Evolutionary conservation across 1,140 invertebrate species (phyloP).

Genomic region (Eubasilissa regina): DNA sequence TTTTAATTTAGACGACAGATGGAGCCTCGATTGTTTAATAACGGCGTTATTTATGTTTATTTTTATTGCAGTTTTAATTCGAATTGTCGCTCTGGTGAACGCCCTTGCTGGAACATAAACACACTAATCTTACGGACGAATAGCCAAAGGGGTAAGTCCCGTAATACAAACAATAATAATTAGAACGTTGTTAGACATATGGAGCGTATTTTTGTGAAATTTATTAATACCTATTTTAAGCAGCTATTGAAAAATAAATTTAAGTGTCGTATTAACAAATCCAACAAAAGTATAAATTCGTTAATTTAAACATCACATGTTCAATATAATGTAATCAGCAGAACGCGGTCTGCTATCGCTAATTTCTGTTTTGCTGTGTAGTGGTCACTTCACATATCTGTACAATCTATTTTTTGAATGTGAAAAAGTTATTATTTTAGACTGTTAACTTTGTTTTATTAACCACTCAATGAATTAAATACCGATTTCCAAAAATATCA

Average conservation of each 20-base stretch:
- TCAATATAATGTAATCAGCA: too few relatives aligned
- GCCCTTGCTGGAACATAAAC: slow-evolving; percentile 11
- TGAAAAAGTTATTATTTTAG: too few relatives aligned
- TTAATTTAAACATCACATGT: not conserved
- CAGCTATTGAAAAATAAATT: not conserved
- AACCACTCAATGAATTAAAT: too few relatives aligned
- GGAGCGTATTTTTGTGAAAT: not conserved
- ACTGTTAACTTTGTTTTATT: too few relatives aligned
- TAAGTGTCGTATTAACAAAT: not conserved
- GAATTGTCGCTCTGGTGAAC: too few relatives aligned
- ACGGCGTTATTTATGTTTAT: slow-evolving; percentile 15
- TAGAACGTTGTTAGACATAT: not conserved
- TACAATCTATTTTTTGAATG: too few relatives aligned
- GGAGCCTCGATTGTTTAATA: slow-evolving; percentile 13
- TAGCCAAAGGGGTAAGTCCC: not conserved
- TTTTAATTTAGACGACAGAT: slow-evolving; percentile 24
- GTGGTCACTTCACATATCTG: too few relatives aligned
- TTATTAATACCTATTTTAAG: not conserved
- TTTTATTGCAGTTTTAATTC: slow-evolving; percentile 17
- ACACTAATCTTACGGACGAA: slow-evolving; percentile 9
- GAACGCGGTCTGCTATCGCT: too few relatives aligned
- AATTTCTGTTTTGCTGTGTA: too few relatives aligned
- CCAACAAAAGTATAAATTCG: not conserved
- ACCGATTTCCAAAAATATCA: too few relatives aligned
- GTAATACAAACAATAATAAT: not conserved